Percentiles rank a stretch among this genome's conserved stretches.
phyloP scores from a whole-genome alignment of 2,888 invertebrate genomes.

The Neocrepidodera transversa region DNA sequence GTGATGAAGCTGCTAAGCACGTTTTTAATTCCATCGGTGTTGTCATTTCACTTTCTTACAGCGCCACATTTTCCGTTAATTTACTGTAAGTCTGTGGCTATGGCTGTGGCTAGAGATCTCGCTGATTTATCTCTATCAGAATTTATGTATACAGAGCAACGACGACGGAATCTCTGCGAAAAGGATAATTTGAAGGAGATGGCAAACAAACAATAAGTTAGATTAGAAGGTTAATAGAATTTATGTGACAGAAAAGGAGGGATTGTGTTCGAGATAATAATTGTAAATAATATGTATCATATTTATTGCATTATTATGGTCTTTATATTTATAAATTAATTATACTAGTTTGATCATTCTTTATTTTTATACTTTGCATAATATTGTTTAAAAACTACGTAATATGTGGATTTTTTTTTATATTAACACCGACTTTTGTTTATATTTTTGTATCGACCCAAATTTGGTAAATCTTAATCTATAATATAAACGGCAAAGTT shows the following conservation, averaged over 20 bases:
- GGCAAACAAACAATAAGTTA: conserved; percentile 45
- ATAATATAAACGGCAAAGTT: too few relatives aligned
- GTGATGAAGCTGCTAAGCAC: conserved; percentile 55
- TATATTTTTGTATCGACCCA: too few relatives aligned
- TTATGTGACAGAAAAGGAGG: conserved; percentile 26
- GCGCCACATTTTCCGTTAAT: conserved; percentile 59
- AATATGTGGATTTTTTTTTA: too few relatives aligned
- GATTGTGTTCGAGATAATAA: not conserved
- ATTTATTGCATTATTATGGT: not conserved
- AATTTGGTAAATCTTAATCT: too few relatives aligned
- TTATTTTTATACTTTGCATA: too few relatives aligned
- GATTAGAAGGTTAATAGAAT: conserved; percentile 27
- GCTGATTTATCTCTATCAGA: conserved; percentile 60
- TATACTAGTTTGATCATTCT: too few relatives aligned
- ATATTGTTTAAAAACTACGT: too few relatives aligned
- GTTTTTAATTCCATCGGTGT: conserved; percentile 60
- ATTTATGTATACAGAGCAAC: conserved; percentile 56
- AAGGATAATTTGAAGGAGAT: conserved; percentile 51
- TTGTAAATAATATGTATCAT: not conserved
- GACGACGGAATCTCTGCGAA: conserved; percentile 33
- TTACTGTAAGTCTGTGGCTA: conserved; percentile 54
- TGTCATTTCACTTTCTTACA: conserved; percentile 58
- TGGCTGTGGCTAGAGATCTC: conserved; percentile 38
- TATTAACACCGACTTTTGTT: too few relatives aligned
- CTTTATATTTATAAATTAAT: too few relatives aligned